Base-by-base conservation (phyloP, 2,888 invertebrate species). In the Drosophila conformis region DNA sequence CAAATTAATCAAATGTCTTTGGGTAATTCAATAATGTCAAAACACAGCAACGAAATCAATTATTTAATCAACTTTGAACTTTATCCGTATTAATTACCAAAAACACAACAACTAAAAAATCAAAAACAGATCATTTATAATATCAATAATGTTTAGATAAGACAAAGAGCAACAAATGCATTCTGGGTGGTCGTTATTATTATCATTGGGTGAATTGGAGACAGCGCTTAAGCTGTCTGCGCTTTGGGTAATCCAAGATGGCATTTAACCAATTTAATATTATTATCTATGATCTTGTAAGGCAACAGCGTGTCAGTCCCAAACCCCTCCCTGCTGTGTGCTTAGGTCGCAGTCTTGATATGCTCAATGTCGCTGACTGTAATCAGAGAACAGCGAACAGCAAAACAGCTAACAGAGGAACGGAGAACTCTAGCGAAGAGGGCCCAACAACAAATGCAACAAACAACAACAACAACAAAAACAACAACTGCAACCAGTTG, bases 1-100 rank as follows among this genome's bases (percentile, higher is more conserved):
- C 92, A 93, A 93, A 93, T 93, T 93, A 92, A 93, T 93, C 92
- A 93, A 93, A 92, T 90, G 87, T 87, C 89, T 84, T 79, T 82
- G 76, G 78, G 88, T 83, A 86, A 88, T 88, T 86, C 83, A 88
- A 86, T 88, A 88, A 88, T 88, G 88, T 88, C 88, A 87, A 83
- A 86, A 82, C 78, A 72, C 67, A 48, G 65, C 73, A 88, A 86
- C 82, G 86, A 82, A 73, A 75, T 74, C 86, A 82, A 88, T 86
- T 86, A 83, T 72, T 86, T 82, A 78, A 68, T 69, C 72, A 57
- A 62, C 76, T 68, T 46, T 68, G 48, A 76, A 69, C 79, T 75
- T 70, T 73, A 68, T 68, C 58, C 49, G 68, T 80, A 85, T 85
- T 85, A 85, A 85, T 86, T 86, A 87, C 83, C 40, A 53, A 46